phyloP scores from a whole-genome alignment of 1,140 invertebrate genomes.

The Pseudoatta argentina region DNA sequence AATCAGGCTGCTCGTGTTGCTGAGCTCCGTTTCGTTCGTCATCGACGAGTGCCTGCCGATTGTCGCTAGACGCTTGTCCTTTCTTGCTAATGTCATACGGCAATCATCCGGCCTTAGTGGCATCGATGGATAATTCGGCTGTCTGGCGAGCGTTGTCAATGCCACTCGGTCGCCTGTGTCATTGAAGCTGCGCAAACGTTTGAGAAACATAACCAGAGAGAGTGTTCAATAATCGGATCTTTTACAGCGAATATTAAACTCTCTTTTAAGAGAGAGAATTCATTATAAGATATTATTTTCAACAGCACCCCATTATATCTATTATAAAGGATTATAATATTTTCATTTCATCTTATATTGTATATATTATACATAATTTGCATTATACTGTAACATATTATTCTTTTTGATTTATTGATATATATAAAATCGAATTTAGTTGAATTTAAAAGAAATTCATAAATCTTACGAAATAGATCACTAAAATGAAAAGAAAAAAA shows the following conservation, averaged over 20 bases:
- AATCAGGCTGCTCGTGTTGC: slow-evolving; percentile 72
- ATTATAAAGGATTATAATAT: neutral
- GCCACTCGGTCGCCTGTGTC: slow-evolving; percentile 83
- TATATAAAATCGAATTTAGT: neutral
- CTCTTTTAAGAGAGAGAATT: neutral
- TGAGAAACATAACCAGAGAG: slow-evolving; percentile 65
- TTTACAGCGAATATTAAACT: neutral
- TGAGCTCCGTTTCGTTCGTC: slow-evolving; percentile 78
- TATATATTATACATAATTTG: neutral
- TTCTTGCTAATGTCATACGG: slow-evolving; percentile 81
- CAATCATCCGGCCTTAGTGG: slow-evolving; percentile 83
- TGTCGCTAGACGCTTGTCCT: slow-evolving; percentile 77
- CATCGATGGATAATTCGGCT: slow-evolving; percentile 85
- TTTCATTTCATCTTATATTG: neutral
- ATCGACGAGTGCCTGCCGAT: slow-evolving; percentile 80
- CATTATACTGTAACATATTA: neutral
- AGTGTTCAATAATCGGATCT: slow-evolving; percentile 17
- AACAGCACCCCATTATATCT: neutral
- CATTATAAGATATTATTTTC: neutral
- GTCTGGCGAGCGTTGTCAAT: slow-evolving; percentile 84
- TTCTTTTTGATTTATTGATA: neutral
- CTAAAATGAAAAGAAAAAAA: too few relatives aligned
- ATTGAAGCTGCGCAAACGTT: slow-evolving; percentile 82
- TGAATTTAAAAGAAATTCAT: too few relatives aligned
- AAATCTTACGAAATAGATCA: too few relatives aligned